Evolutionary conservation across 2,113 vertebrate genomes (phyloP).

Genomic region (Siniperca knerii): DNA sequence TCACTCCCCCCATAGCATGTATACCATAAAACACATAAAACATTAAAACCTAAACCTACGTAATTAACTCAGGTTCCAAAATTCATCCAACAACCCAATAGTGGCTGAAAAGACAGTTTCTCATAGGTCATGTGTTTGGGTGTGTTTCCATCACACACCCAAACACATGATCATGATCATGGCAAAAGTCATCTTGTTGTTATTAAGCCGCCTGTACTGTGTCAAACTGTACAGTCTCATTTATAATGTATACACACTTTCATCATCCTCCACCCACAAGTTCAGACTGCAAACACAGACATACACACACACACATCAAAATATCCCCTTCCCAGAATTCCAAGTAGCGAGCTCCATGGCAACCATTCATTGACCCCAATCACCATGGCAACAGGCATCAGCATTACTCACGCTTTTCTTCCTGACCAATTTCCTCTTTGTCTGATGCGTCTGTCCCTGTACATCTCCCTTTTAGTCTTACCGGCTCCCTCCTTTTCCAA

Average conservation of each 20-base stretch:
- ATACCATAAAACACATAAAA: neutral
- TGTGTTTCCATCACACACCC: neutral
- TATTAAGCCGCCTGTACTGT: neutral
- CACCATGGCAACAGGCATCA: slow-evolving; percentile 80
- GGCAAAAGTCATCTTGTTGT: neutral
- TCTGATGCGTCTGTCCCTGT: slow-evolving; percentile 60
- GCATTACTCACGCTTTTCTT: slow-evolving; percentile 63
- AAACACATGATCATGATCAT: too few species aligned
- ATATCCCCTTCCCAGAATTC: slow-evolving; percentile 66
- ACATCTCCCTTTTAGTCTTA: slow-evolving; percentile 12
- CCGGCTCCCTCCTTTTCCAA: neutral
- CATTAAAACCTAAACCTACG: neutral
- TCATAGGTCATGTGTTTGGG: neutral
- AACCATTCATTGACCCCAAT: slow-evolving; percentile 80
- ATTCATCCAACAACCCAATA: neutral
- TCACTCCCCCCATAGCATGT: neutral
- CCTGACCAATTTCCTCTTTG: slow-evolving; percentile 80
- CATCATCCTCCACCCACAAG: slow-evolving; percentile 37
- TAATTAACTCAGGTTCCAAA: neutral
- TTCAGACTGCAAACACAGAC: slow-evolving; percentile 31
- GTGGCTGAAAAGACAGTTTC: neutral
- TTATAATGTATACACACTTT: slow-evolving; percentile 48
- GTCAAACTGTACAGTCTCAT: slow-evolving; percentile 29
- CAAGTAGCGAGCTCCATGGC: slow-evolving; percentile 74
- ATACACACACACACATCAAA: slow-evolving; percentile 33